These are phyloP conservation scores for Pseudorhiza aurosa DNA, from an alignment of 30 jellyfish, hydroid and myxozoan genomes.

Conservation along the genomic window DNA sequence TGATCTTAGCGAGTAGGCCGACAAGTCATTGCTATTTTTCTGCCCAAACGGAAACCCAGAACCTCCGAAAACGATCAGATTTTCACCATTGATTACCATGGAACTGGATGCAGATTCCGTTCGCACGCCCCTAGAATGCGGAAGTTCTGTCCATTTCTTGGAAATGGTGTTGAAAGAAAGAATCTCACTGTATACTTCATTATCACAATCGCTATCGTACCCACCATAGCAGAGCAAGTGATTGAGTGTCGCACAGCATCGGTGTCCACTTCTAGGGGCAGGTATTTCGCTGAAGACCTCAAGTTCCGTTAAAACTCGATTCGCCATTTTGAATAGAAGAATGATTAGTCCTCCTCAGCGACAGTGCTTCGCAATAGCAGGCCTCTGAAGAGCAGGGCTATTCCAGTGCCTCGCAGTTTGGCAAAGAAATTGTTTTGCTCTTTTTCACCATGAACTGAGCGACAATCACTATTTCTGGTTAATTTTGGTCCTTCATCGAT, in stretches of 20 bases:
- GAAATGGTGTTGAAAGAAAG: slow-evolving; percentile 71
- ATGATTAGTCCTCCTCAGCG: too few species aligned
- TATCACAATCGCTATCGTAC: slow-evolving; percentile 21
- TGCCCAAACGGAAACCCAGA: slow-evolving; percentile 85
- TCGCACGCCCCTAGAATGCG: slow-evolving; percentile 45
- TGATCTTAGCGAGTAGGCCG: slow-evolving; percentile 38
- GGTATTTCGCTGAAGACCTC: slow-evolving; percentile 23
- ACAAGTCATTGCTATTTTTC: slow-evolving; percentile 44
- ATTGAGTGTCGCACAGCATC: slow-evolving; percentile 66
- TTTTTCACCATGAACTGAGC: too few species aligned
- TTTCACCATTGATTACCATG: slow-evolving; percentile 45
- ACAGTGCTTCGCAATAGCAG: background rate
- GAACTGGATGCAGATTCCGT: slow-evolving; percentile 73
- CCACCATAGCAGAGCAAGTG: slow-evolving; percentile 82
- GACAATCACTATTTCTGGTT: too few species aligned
- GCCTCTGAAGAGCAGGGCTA: background rate
- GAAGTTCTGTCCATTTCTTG: slow-evolving; percentile 69
- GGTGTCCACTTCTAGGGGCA: slow-evolving; percentile 93
- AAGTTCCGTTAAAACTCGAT: background rate
- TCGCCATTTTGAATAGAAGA: background rate
- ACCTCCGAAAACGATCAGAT: slow-evolving; percentile 81
- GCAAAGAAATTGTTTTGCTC: too few species aligned
- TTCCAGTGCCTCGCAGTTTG: too few species aligned
- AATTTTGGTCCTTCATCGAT: too few species aligned
- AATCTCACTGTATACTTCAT: slow-evolving; percentile 55